Evolutionary conservation across 2,113 vertebrate species (phyloP).

Genomic region (Dermatemys mawii): DNA sequence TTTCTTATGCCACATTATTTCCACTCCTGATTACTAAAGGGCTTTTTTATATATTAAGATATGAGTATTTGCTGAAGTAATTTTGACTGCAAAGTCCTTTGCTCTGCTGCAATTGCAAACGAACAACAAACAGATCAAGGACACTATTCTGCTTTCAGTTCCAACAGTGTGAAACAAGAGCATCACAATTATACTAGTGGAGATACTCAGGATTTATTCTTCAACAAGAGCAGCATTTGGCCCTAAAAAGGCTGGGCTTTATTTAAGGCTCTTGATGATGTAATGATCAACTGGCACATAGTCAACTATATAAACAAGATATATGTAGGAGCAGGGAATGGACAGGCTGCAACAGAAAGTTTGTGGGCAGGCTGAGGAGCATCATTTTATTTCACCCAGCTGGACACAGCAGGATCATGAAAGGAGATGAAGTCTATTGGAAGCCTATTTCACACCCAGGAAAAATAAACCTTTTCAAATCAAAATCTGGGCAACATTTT

Average conservation of each 20-base stretch:
- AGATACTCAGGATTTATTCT: neutral
- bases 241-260: neutral
- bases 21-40: neutral
- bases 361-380: neutral
- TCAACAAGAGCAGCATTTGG: conserved; percentile 21
- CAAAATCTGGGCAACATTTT: neutral
- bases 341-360: neutral
- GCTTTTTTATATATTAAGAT: neutral
- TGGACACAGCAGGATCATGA: neutral
- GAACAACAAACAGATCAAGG: neutral
- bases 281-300: neutral
- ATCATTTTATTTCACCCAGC: neutral
- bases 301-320: neutral
- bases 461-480: conserved; percentile 8
- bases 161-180: neutral
- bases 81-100: neutral
- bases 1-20: neutral
- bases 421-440: neutral
- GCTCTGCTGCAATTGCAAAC: neutral
- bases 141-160: neutral
- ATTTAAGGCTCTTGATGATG: conserved; percentile 18
- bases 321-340: neutral
- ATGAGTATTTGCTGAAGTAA: neutral
- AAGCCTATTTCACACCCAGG: conserved; percentile 10
- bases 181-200: neutral